Evolutionary conservation across 2,888 invertebrate species (phyloP).

Genomic region (Euproctis similis): DNA sequence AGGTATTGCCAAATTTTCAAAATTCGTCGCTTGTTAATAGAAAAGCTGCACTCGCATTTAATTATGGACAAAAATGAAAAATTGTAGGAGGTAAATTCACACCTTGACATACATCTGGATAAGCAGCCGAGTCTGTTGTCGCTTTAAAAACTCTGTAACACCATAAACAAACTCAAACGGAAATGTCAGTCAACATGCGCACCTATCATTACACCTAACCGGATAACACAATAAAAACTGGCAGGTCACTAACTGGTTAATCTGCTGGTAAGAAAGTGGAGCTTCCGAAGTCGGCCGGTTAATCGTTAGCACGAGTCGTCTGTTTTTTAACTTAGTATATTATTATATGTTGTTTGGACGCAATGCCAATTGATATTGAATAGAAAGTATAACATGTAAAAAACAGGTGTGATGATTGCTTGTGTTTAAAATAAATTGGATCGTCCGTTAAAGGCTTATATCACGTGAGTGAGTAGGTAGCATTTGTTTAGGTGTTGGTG

Average conservation of each 20-base stretch:
- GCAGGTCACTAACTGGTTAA: slow-evolving; percentile 32
- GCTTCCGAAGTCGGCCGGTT: slow-evolving; percentile 33
- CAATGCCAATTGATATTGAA: slow-evolving; percentile 1
- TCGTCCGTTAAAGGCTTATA: neutral
- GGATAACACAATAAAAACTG: slow-evolving; percentile 53
- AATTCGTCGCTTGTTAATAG: too few species aligned
- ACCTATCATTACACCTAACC: slow-evolving; percentile 46
- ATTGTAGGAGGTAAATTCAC: neutral
- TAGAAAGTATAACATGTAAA: slow-evolving; percentile 5
- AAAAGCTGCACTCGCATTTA: too few species aligned
- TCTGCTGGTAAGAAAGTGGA: slow-evolving; percentile 27
- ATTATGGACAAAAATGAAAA: neutral
- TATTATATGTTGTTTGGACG: slow-evolving; percentile 11
- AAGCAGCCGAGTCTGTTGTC: slow-evolving; percentile 6
- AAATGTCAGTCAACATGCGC: slow-evolving; percentile 40
- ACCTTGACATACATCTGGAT: neutral
- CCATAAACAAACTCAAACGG: slow-evolving; percentile 38
- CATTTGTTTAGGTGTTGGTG: too few species aligned
- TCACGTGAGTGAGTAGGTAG: neutral
- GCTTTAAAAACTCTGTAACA: slow-evolving; percentile 17
- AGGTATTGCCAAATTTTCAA: too few species aligned
- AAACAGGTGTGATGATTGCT: neutral
- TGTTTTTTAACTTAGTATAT: slow-evolving; percentile 9
- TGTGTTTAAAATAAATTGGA: neutral
- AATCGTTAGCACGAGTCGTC: slow-evolving; percentile 38